Conservation (phyloP, 2,797 vertebrate species). For the Megaceryle alcyon region DNA sequence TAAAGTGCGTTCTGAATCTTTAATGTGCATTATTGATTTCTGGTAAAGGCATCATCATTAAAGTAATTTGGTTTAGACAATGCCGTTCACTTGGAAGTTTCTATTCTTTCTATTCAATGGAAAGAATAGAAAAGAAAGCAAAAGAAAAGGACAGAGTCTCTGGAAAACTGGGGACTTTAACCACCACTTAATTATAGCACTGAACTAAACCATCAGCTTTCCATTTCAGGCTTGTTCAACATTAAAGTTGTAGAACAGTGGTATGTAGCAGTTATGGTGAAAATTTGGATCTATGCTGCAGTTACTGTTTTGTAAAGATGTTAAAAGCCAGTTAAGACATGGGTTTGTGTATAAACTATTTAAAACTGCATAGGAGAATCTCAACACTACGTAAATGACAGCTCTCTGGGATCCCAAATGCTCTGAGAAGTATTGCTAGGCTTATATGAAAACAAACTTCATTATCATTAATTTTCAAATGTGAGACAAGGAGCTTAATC, state of each 20-base stretch:
- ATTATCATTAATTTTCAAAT: constrained; percentile 45
- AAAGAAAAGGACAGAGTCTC: neutral
- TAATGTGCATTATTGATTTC: constrained; percentile 12
- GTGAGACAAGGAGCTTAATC: constrained; percentile 34
- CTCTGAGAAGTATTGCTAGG: neutral
- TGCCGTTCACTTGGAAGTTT: neutral
- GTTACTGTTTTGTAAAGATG: neutral
- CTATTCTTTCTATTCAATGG: neutral
- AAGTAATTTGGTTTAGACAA: neutral
- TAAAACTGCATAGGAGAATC: neutral
- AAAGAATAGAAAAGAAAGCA: neutral
- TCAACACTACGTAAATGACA: neutral
- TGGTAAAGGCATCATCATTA: neutral
- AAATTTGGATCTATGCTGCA: neutral
- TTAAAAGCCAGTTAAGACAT: neutral
- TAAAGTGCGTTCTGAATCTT: constrained; percentile 44
- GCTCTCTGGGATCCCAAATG: neutral
- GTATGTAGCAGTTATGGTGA: neutral
- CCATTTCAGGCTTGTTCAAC: neutral
- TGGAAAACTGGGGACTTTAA: neutral
- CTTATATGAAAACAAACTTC: neutral
- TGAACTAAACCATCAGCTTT: neutral
- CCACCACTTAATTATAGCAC: neutral
- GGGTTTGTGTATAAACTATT: neutral
- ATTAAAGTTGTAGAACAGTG: neutral